Evolutionary conservation across 2,888 invertebrate genomes (phyloP).

Genomic region (Leucoptera coffeella): DNA sequence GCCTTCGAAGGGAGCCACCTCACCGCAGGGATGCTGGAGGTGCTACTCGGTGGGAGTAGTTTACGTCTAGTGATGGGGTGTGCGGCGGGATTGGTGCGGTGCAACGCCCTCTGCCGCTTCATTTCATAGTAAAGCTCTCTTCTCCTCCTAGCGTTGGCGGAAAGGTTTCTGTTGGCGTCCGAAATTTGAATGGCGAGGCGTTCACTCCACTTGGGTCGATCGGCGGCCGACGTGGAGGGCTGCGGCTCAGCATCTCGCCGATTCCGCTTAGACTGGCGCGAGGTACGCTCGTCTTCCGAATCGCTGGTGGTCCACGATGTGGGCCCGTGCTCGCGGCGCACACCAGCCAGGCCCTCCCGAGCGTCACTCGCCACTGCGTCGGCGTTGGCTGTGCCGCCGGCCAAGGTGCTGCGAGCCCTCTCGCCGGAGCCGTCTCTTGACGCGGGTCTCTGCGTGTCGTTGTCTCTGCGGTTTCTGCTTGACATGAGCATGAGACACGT

Average conservation of each 20-base stretch:
- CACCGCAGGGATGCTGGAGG: constrained; percentile 30
- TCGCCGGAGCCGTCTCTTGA: neutral
- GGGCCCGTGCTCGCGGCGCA: constrained; percentile 1
- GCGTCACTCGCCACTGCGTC: neutral
- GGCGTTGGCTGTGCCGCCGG: neutral
- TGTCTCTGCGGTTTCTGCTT: constrained; percentile 13
- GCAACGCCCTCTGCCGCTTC: constrained; percentile 30
- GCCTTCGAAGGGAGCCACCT: constrained; percentile 19
- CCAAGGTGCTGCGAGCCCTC: neutral
- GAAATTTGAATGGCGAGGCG: constrained; percentile 41
- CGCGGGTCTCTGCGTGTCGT: neutral
- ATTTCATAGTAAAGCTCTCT: constrained; percentile 31
- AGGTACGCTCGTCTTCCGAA: neutral
- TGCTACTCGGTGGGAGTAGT: constrained; percentile 21
- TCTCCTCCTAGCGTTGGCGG: constrained; percentile 28
- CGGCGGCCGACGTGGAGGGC: neutral
- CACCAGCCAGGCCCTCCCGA: neutral
- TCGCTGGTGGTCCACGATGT: constrained; percentile 3
- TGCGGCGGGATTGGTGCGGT: constrained; percentile 29
- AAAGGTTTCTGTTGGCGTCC: constrained; percentile 37
- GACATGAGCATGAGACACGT: constrained; percentile 43
- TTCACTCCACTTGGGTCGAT: constrained; percentile 26
- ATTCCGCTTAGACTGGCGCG: too few species aligned
- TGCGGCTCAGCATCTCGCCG: too few species aligned
- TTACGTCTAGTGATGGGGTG: constrained; percentile 29